Conservation (phyloP, 1,140 invertebrate species). For the Nylanderia fulva region DNA sequence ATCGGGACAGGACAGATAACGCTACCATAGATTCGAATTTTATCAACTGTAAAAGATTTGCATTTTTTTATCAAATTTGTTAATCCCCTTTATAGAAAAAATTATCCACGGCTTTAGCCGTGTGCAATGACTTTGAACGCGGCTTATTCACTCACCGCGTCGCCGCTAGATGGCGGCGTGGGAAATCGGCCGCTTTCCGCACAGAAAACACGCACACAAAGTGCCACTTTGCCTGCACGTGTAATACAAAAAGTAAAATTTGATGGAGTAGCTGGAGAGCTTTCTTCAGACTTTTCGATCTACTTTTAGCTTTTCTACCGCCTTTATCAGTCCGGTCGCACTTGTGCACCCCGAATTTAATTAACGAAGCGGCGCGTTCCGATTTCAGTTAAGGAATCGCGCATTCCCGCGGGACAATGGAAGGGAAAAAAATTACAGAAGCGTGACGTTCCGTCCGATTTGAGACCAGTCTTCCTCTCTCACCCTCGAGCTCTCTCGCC, state of each 20-base stretch:
- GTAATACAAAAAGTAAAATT: too few relatives aligned
- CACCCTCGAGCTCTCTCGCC: slow-evolving; percentile 58
- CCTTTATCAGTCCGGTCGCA: neutral
- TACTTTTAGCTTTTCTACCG: neutral
- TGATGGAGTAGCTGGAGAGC: too few relatives aligned
- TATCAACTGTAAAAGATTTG: neutral
- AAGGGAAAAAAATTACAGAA: slow-evolving; percentile 70
- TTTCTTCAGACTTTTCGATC: neutral
- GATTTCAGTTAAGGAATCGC: slow-evolving; percentile 52
- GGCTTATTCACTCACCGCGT: too few relatives aligned
- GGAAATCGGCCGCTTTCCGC: too few relatives aligned
- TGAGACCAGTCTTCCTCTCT: slow-evolving; percentile 46
- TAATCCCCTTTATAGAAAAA: too few relatives aligned
- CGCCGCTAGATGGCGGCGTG: too few relatives aligned
- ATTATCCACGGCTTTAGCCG: too few relatives aligned
- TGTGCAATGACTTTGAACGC: too few relatives aligned
- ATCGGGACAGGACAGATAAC: neutral
- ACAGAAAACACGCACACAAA: too few relatives aligned
- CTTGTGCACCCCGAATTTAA: slow-evolving; percentile 62
- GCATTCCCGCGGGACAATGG: slow-evolving; percentile 55
- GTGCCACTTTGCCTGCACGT: too few relatives aligned
- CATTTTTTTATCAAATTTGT: too few relatives aligned
- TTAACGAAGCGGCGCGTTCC: slow-evolving; percentile 61
- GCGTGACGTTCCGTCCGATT: slow-evolving; percentile 72
- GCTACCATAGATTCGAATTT: slow-evolving; percentile 11